A percentile compares a stretch with the other conserved stretches of the same genome.
These are phyloP conservation scores for Halcyon senegalensis DNA, from an alignment of 2,113 vertebrate species.

Conservation along the genomic window DNA sequence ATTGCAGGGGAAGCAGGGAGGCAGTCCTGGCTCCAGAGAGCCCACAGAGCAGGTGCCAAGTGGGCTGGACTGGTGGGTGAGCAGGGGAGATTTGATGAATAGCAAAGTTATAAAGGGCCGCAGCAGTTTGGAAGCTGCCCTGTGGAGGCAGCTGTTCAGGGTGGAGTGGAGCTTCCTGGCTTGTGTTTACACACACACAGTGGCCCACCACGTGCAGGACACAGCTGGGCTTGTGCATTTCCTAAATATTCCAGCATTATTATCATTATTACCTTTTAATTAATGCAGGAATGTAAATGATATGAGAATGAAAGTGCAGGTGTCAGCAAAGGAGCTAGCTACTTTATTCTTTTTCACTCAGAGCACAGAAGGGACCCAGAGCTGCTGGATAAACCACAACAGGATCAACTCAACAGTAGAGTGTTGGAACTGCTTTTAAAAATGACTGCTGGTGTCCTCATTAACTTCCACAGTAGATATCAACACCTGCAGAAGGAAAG, in stretches of 20 bases:
- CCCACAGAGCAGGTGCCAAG: not conserved
- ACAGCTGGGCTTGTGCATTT: not conserved
- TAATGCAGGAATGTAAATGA: not conserved
- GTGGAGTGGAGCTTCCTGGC: not conserved
- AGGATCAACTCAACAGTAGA: not conserved
- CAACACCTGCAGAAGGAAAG: not conserved
- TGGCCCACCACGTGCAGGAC: not conserved
- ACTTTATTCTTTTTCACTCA: not conserved
- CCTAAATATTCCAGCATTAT: not conserved
- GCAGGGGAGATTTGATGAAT: not conserved
- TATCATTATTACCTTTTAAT: not conserved
- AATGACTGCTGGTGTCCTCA: not conserved
- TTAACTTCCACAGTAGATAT: not conserved
- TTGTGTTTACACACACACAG: accelerated
- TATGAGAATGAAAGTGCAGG: not conserved
- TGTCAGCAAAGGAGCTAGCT: not conserved
- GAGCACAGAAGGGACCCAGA: not conserved
- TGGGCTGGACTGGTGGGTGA: accelerated
- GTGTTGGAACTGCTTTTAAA: not conserved
- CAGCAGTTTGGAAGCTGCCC: not conserved
- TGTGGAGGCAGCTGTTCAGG: not conserved
- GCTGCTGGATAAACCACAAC: not conserved
- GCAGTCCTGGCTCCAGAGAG: not conserved
- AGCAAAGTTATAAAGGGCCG: not conserved
- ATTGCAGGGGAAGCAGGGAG: not conserved